phyloP scores from a whole-genome alignment of 2,797 vertebrate genomes.

The Poeciliopsis paucimaculata region DNA sequence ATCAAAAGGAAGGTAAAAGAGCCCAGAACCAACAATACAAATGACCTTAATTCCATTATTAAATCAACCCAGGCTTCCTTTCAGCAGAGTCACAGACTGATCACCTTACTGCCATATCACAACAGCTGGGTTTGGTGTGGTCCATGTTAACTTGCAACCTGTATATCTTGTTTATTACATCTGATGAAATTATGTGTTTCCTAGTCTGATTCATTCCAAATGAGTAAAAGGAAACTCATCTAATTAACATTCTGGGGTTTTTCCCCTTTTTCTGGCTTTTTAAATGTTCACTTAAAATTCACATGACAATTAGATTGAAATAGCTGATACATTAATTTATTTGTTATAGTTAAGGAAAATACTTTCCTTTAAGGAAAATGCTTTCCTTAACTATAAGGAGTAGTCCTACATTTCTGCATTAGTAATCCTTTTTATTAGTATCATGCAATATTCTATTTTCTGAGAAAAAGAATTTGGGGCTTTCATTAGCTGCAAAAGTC shows the following conservation, averaged over 20 bases:
- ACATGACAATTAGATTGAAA: too few relatives aligned
- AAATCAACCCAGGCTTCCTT: background rate
- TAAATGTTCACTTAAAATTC: too few relatives aligned
- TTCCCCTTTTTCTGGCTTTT: too few relatives aligned
- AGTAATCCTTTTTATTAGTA: background rate
- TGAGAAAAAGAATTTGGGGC: background rate
- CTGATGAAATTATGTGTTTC: too few relatives aligned
- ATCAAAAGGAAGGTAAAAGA: background rate
- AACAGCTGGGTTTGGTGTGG: too few relatives aligned
- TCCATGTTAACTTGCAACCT: too few relatives aligned
- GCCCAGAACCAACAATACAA: background rate
- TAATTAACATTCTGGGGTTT: too few relatives aligned
- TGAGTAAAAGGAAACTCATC: too few relatives aligned
- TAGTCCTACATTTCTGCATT: background rate
- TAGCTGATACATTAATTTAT: background rate
- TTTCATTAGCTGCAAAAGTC: background rate
- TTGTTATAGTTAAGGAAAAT: background rate
- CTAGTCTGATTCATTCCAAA: too few relatives aligned
- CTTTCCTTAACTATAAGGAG: background rate
- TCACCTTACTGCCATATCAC: background rate
- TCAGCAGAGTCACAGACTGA: background rate
- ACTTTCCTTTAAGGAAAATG: background rate
- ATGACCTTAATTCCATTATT: background rate
- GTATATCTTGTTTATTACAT: too few relatives aligned
- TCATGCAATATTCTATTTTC: background rate